Evolutionary conservation across 2,888 invertebrate genomes (phyloP), one percentile per base, ranked within the genome.

Genomic region (Caenorhabditis auriculariae): DNA sequence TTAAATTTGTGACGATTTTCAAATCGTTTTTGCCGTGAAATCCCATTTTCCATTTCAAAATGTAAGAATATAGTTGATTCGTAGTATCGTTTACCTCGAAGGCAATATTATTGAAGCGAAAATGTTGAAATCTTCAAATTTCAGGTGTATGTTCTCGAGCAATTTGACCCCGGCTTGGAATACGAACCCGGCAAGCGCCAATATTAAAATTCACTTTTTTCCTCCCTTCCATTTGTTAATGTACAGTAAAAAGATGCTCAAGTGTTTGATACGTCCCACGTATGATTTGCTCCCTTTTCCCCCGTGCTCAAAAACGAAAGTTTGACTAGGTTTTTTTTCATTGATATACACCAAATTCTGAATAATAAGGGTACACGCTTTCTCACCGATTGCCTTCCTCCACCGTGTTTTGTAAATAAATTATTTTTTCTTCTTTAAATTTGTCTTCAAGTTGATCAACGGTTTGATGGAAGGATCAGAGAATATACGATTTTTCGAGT

Each of bases 71-170:
- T n/a, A n/a, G n/a, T n/a, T n/a, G n/a, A n/a, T n/a, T n/a, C n/a
- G n/a, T n/a, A n/a, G n/a, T n/a, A n/a, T n/a, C n/a, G n/a, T n/a
- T n/a, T n/a, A n/a, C n/a, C n/a, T n/a, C n/a, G n/a, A n/a, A n/a
- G n/a, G n/a, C n/a, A n/a, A n/a, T n/a, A n/a, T n/a, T n/a, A n/a
- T n/a, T n/a, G n/a, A n/a, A n/a, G n/a, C n/a, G n/a, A n/a, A n/a
- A n/a, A n/a, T n/a, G n/a, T n/a, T n/a, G n/a, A n/a, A n/a, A n/a
- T n/a, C n/a, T n/a, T n/a, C n/a, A n/a, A n/a, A n/a, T 67, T 74
- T n/a, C 58, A 93, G 93, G 93, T 94, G 82, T 94, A 93, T 87
- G 94, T 95, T 81, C 87, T 94, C 84, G 93, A 94, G 91, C 94
- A 95, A 86, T 94, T 95, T 86, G 94, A 95, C 86, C 94, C 93